Base-by-base conservation (phyloP, 2,888 invertebrate genomes). In the Microctonus brassicae region DNA sequence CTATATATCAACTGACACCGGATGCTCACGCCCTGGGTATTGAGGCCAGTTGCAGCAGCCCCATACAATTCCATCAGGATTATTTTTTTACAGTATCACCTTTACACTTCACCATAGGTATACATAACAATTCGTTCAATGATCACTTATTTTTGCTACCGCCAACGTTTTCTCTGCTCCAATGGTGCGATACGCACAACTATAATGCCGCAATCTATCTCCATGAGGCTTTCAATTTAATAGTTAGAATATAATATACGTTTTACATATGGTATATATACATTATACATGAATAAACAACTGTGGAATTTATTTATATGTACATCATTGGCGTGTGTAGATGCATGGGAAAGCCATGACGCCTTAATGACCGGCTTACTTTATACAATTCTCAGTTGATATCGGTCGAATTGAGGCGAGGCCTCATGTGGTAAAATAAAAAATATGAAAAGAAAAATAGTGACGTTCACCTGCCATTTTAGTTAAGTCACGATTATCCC, bases 401-500 rank as follows among this genome's bases (percentile, higher is more conserved):
- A 60, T 60, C 53, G 58, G 65, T 65, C 65, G 70, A 60, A 65
- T 70, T 60, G 70, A 70, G 70, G 70, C 60, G 70, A 70, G 70
- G 70, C 70, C 47, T 47, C 34, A 33, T 34, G 22, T 47, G 47
- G n/a, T 3, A 47, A 47, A 20, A 5, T n/a, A n/a, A 5, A 17
- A 39, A 39, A 13, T 3, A 20, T 17, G 52, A 53, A 9, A 64
- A 52, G 64, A 53, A 22, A 33, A 34, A 33, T 34, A 22, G 67
- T 65, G 70, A 70, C 70, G 58, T 70, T 70, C 70, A 70, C 70
- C 70, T 70, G 70, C 70, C 70, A 70, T 70, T 70, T 70, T 65
- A 70, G 42, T 64, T 70, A 52, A 70, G 70, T 70, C 70, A 70
- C 63, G 70, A 65, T 64, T 70, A 65, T 70, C 52, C 60, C 52